These are phyloP conservation scores for Chaetura pelagica DNA, from an alignment of 2,113 vertebrate species.

Conservation along the genomic window DNA sequence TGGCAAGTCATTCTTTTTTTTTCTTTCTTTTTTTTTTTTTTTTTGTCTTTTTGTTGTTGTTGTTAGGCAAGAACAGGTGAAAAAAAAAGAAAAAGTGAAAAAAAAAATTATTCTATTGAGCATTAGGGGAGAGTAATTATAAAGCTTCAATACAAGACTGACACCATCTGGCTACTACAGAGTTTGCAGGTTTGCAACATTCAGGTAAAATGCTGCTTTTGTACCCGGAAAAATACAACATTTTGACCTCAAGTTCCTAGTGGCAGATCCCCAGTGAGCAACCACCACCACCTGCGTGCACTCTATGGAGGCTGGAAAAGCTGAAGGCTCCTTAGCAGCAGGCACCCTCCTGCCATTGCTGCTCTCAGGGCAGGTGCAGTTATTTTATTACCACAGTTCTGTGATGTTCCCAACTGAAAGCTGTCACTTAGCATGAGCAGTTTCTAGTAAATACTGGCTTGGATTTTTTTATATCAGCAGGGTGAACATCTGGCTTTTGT, in stretches of 20 bases:
- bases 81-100: neutral
- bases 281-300: neutral
- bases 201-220: neutral
- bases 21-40: no score
- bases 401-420: neutral
- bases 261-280: neutral
- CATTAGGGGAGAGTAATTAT: neutral
- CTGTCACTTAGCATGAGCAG: neutral
- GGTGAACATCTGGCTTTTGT: neutral
- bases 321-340: neutral
- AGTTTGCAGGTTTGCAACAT: neutral
- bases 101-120: neutral
- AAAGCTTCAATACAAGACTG: conserved; percentile 42
- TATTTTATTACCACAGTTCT: neutral
- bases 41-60: no score
- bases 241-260: neutral
- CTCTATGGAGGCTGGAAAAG: neutral
- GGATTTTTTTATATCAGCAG: neutral
- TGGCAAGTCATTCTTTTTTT: neutral
- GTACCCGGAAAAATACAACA: rapidly evolving
- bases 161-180: conserved; percentile 48
- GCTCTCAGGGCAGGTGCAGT: neutral
- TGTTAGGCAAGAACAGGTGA: neutral
- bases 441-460: neutral
- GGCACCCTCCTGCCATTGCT: neutral